Conservation (phyloP, 1,140 invertebrate species). For the Drosophila malerkotliana region DNA sequence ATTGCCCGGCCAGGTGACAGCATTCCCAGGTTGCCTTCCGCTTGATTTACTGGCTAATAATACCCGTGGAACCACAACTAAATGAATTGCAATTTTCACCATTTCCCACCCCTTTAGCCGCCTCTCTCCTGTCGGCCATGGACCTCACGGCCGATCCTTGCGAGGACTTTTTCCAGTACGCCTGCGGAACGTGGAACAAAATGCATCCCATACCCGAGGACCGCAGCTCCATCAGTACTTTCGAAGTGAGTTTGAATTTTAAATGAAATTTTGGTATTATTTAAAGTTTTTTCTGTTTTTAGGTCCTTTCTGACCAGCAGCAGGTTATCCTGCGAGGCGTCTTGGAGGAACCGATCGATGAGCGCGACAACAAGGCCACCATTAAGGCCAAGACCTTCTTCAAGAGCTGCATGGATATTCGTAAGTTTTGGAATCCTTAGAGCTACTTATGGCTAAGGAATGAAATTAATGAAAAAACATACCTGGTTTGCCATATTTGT, state of each 20-base stretch:
- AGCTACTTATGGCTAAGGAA: background rate
- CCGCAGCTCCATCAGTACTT: conserved; percentile 93
- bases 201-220: conserved; percentile 95
- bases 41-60: conserved; percentile 7
- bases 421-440: conserved; percentile 86
- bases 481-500: background rate
- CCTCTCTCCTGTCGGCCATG: conserved; percentile 93
- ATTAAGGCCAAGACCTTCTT: conserved; percentile 93
- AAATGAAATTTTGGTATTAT: background rate
- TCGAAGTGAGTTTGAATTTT: conserved; percentile 86
- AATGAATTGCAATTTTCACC: background rate
- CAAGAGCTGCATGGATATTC: conserved; percentile 93
- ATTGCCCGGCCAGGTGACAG: conserved; percentile 34
- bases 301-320: conserved; percentile 92
- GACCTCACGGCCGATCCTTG: conserved; percentile 92
- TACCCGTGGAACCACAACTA: background rate
- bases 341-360: conserved; percentile 87
- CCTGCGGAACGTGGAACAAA: conserved; percentile 95
- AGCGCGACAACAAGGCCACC: conserved; percentile 89
- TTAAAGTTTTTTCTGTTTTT: background rate
- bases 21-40: conserved; percentile 21
- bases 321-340: conserved; percentile 93
- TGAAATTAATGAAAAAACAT: background rate
- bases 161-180: conserved; percentile 94
- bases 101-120: conserved; percentile 85